Percentiles rank a stretch among this genome's conserved stretches.
phyloP scores from a whole-genome alignment of 2,888 invertebrate species.

The Myopa testacea region DNA sequence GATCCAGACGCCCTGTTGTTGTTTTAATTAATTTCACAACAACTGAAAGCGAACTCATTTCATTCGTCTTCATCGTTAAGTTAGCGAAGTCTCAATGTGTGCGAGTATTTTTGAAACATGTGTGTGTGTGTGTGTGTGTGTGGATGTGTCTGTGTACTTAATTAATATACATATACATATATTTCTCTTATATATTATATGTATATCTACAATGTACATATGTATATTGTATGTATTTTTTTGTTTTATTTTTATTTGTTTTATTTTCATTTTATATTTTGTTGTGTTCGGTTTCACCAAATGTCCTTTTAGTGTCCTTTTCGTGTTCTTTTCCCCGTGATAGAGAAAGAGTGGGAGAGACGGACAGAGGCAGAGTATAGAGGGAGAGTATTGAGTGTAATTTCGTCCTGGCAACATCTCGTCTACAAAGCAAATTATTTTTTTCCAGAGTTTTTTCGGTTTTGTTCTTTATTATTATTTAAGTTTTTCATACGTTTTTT shows the following conservation, averaged over 20 bases:
- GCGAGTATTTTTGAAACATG: neutral
- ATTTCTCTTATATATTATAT: too few species aligned
- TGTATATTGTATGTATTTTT: neutral
- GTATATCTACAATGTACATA: too few species aligned
- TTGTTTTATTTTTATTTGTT: neutral
- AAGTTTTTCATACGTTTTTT: neutral
- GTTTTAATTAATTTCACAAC: too few species aligned
- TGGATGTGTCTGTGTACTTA: neutral
- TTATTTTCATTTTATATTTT: neutral
- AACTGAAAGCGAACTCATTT: too few species aligned
- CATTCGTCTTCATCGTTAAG: neutral
- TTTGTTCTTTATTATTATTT: neutral
- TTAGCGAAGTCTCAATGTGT: neutral
- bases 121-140: neutral
- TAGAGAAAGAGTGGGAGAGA: neutral
- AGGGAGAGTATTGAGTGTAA: too few species aligned
- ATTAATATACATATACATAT: neutral
- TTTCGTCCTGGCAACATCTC: too few species aligned
- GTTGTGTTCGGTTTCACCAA: neutral
- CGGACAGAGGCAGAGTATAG: too few species aligned
- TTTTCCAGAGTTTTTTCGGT: neutral
- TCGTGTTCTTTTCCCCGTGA: neutral
- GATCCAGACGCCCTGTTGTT: too few species aligned
- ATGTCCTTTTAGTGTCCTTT: neutral
- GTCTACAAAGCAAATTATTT: neutral